Base-by-base conservation (phyloP, 2,888 invertebrate genomes). In the Pelosia muscerda region DNA sequence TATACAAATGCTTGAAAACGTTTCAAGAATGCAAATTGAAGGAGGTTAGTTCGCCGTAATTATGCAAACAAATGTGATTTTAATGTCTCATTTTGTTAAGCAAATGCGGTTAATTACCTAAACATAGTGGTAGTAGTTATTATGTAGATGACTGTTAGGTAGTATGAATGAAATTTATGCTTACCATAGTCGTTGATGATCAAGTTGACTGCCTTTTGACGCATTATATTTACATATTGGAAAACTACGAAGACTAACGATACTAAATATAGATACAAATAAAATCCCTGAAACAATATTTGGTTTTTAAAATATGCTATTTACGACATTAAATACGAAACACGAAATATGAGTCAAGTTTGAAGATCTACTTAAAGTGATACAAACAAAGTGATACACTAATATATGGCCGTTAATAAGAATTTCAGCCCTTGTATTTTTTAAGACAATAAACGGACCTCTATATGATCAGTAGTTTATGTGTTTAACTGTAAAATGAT, bases 231-330 rank as follows among this genome's bases (percentile, higher is more conserved):
- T 13, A 95, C 95, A 85, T 97, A 97, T 86, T 97, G 96, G 79
- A 97, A 97, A 72, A 96, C 94, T 60, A 98, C 96, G 90, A 98
- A 98, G 25, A 96, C 85, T 65, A 98, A 96, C 80, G 97, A 97
- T 58, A 96, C 96, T 71, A 96, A 87, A 86, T 98, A 98, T 58
- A 98, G 93, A 86, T 97, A 98, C 58, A 98, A 94, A 90, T 98
- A 98, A 89, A 97, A 98, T 60, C 97, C 97, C 96, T 98, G 95
- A 75, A 94, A 92, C 73, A 73, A 42, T 38, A 53, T n/a, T 61
- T 22, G 28, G 49, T 49, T 22, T 55, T 28, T 28, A 22, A 22
- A 13, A 22, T 6, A 23, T 31, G 57, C 15, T 23, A 38, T 15
- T 25, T 10, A 25, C 15, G 19, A 15, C 34, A 15, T 9, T 59